Conservation (phyloP, 2,797 vertebrate species). For the Syncerus caffer region DNA sequence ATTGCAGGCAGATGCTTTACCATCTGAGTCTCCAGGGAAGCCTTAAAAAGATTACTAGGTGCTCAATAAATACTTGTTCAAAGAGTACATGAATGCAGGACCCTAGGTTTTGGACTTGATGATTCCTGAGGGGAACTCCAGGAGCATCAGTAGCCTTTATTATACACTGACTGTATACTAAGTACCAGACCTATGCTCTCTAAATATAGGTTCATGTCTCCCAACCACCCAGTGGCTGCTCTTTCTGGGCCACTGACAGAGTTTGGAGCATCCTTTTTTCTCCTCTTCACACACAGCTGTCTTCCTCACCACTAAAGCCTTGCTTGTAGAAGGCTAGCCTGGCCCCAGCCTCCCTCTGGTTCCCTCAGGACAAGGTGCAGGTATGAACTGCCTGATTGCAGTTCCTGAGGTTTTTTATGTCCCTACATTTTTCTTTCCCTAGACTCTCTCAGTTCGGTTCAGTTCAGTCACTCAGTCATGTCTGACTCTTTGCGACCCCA, state of each 20-base stretch:
- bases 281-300: not conserved
- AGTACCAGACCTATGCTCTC: not conserved
- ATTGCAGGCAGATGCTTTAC: not conserved
- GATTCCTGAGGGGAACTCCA: not conserved
- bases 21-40: not conserved
- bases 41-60: not conserved
- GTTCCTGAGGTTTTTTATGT: not conserved
- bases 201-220: not conserved
- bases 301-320: not conserved
- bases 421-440: not conserved
- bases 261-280: not conserved
- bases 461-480: not conserved
- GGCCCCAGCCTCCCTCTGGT: not conserved
- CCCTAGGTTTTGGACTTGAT: not conserved
- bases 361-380: not conserved
- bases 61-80: not conserved
- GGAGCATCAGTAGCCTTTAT: not conserved
- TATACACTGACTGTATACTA: not conserved
- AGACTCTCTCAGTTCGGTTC: not conserved
- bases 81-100: not conserved
- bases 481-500: not conserved
- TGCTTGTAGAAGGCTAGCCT: not conserved
- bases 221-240: not conserved
- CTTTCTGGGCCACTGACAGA: not conserved
- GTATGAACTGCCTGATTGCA: not conserved